These are phyloP conservation scores for Cephus pygmeus DNA, from an alignment of 2,888 invertebrate genomes.

Conservation along the genomic window DNA sequence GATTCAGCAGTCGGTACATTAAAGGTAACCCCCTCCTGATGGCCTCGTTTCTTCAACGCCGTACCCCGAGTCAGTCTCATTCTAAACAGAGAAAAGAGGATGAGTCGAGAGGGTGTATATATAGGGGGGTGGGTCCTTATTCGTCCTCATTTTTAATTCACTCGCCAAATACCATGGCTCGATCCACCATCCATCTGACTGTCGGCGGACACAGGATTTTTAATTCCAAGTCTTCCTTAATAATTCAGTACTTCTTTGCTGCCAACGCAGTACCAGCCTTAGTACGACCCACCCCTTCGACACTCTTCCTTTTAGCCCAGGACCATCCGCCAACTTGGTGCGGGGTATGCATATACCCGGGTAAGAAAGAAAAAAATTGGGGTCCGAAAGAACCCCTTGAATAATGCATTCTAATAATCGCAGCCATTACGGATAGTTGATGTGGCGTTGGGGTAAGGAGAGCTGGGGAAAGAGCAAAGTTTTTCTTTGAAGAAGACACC, in stretches of 20 bases:
- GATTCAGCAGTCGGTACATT: conserved; percentile 52
- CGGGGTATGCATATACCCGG: background rate
- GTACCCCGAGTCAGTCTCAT: background rate
- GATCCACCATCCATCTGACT: conserved; percentile 27
- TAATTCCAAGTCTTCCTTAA: conserved; percentile 58
- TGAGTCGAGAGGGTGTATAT: background rate
- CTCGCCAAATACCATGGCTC: conserved; percentile 55
- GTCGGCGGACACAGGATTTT: conserved; percentile 48
- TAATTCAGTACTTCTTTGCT: conserved; percentile 55
- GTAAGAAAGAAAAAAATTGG: conserved; percentile 31
- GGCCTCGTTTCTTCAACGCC: conserved; percentile 49
- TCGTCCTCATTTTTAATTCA: conserved; percentile 63
- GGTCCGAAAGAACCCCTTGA: conserved; percentile 43
- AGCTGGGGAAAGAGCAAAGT: conserved; percentile 10
- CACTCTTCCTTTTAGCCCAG: background rate
- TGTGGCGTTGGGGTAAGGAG: conserved; percentile 10
- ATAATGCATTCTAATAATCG: conserved; percentile 61
- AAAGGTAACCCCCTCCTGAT: conserved; percentile 50
- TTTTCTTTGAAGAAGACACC: conserved; percentile 8
- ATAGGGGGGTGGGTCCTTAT: conserved; percentile 30
- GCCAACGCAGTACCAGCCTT: conserved; percentile 6
- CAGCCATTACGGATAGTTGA: conserved; percentile 46
- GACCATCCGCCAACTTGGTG: conserved; percentile 8
- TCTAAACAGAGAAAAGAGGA: background rate
- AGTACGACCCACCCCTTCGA: background rate